These are phyloP conservation scores for Aphelocoma californica DNA, from an alignment of 2,797 vertebrate species.

Conservation along the genomic window DNA sequence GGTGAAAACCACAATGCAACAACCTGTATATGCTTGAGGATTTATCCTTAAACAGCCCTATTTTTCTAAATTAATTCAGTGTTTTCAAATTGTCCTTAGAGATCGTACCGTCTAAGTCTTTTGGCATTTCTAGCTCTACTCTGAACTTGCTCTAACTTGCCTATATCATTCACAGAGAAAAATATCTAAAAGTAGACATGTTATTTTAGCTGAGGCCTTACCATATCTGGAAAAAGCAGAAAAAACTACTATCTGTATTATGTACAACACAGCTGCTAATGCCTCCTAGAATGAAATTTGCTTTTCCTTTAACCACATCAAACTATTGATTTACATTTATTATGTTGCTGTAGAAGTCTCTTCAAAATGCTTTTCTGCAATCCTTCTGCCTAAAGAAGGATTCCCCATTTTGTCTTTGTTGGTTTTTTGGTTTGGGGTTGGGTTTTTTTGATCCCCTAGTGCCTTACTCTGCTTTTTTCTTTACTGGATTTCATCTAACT, in stretches of 20 bases:
- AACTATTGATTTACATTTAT: not conserved
- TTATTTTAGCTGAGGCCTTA: not conserved
- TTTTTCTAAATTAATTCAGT: not conserved
- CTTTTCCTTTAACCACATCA: conserved; percentile 7
- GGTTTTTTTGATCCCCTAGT: not conserved
- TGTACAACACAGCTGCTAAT: not conserved
- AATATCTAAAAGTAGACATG: not conserved
- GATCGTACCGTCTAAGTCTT: not conserved
- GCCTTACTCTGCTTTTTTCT: not conserved
- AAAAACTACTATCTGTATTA: not conserved
- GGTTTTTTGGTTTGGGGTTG: not conserved
- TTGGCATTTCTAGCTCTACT: not conserved
- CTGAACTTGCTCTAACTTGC: not conserved
- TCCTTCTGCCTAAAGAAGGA: not conserved
- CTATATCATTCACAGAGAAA: not conserved
- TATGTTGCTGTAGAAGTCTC: not conserved
- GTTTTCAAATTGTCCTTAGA: not conserved
- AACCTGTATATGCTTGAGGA: not conserved
- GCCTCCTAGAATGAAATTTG: not conserved
- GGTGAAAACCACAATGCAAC: not conserved
- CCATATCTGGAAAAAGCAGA: not conserved
- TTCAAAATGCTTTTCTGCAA: not conserved
- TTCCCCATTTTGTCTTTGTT: not conserved
- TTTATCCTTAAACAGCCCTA: not conserved
- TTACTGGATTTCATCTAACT: not conserved